Conservation (phyloP, 2,797 vertebrate species). For the Hydrocynus forskahlii region DNA sequence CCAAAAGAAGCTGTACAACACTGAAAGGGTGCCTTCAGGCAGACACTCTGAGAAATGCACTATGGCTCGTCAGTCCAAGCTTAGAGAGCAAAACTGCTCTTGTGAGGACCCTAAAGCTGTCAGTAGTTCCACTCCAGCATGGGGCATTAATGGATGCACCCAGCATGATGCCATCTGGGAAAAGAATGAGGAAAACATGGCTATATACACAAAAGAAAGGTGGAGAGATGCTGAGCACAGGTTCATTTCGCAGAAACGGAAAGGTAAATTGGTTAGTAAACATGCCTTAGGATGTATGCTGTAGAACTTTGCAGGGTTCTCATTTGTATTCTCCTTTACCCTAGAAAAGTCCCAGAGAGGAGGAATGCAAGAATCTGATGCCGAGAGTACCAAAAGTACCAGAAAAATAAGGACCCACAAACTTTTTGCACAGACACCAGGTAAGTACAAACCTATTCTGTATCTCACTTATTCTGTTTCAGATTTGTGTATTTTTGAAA, state of each 20-base stretch:
- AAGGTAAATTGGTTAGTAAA: constrained; percentile 32
- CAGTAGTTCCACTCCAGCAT: background rate
- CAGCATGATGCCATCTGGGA: constrained; percentile 59
- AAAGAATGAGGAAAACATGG: constrained; percentile 64
- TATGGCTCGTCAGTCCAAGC: constrained; percentile 44
- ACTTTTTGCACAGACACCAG: constrained; percentile 69
- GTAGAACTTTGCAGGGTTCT: background rate
- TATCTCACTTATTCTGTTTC: no score
- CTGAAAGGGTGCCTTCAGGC: constrained; percentile 53
- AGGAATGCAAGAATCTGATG: constrained; percentile 31
- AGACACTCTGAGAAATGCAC: constrained; percentile 64
- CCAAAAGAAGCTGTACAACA: background rate
- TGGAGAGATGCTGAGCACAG: constrained; percentile 58
- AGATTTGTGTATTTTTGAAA: no score
- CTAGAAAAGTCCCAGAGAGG: constrained; percentile 66
- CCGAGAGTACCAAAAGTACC: constrained; percentile 59
- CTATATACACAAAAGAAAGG: constrained; percentile 40
- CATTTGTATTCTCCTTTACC: background rate
- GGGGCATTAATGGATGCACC: constrained; percentile 55
- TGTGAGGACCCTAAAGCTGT: constrained; percentile 58
- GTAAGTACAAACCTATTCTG: constrained; percentile 48
- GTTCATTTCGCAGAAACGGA: constrained; percentile 56
- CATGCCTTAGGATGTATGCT: no score
- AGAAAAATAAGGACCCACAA: constrained; percentile 62
- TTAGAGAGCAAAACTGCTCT: constrained; percentile 63